Percentiles rank a stretch among this genome's conserved stretches.
Evolutionary conservation across 2,888 invertebrate genomes (phyloP).

Genomic region (Salticus scenicus): DNA sequence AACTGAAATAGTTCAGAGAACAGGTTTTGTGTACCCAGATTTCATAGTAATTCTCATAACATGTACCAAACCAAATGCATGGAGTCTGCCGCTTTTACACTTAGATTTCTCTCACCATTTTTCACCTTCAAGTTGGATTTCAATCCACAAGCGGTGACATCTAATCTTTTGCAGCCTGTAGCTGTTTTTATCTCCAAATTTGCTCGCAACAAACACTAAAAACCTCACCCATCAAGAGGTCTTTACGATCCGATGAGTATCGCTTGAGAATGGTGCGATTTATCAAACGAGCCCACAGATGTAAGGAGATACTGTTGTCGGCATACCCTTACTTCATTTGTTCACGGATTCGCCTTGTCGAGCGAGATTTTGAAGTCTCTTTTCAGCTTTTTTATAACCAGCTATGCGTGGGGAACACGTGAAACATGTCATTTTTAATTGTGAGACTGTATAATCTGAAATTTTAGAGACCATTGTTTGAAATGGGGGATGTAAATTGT

Average conservation of each 20-base stretch:
- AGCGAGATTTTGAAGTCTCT: background rate
- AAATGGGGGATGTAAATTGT: too few relatives aligned
- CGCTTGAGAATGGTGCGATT: background rate
- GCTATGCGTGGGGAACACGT: background rate
- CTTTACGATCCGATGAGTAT: background rate
- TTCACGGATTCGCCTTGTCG: background rate
- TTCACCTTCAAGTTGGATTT: too few relatives aligned
- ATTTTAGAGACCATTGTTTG: too few relatives aligned
- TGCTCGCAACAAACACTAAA: background rate
- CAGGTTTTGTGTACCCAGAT: too few relatives aligned
- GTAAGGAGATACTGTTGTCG: background rate
- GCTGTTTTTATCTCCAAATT: background rate
- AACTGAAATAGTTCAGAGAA: too few relatives aligned
- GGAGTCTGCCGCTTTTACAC: too few relatives aligned
- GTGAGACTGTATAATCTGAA: too few relatives aligned
- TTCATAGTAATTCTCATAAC: too few relatives aligned
- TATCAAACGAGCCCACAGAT: background rate
- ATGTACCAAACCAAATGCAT: too few relatives aligned
- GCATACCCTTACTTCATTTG: background rate
- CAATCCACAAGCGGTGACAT: too few relatives aligned
- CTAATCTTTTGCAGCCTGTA: too few relatives aligned
- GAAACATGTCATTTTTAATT: background rate
- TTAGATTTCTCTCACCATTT: too few relatives aligned
- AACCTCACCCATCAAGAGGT: background rate
- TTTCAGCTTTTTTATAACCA: background rate